Evolutionary conservation across 2,888 invertebrate species (phyloP).

Genomic region (Camponotus fellah): DNA sequence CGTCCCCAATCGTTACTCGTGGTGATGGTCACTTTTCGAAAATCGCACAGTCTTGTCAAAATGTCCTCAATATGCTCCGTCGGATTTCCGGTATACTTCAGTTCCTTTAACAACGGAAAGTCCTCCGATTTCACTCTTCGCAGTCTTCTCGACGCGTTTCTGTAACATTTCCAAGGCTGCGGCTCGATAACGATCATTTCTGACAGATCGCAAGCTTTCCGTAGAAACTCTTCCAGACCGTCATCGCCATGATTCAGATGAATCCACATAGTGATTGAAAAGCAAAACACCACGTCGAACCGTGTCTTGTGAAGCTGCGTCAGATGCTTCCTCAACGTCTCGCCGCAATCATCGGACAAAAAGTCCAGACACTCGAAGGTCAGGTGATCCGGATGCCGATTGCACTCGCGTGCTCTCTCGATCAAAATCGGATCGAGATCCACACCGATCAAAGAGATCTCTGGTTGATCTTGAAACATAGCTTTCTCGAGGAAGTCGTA

Average conservation of each 20-base stretch:
- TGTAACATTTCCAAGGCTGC: slow-evolving; percentile 95
- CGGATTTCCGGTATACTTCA: slow-evolving; percentile 89
- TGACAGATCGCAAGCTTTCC: slow-evolving; percentile 87
- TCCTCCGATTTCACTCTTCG: slow-evolving; percentile 88
- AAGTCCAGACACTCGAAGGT: slow-evolving; percentile 89
- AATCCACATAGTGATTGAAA: slow-evolving; percentile 97
- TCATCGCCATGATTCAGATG: slow-evolving; percentile 94
- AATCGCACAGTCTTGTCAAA: slow-evolving; percentile 85
- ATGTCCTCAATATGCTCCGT: slow-evolving; percentile 88
- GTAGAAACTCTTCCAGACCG: slow-evolving; percentile 90
- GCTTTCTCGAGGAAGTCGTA: slow-evolving; percentile 87
- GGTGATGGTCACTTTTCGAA: slow-evolving; percentile 88
- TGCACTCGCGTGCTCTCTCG: slow-evolving; percentile 88
- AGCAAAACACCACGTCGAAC: slow-evolving; percentile 92
- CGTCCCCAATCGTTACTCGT: slow-evolving; percentile 90
- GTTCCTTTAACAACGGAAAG: slow-evolving; percentile 88
- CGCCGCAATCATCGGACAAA: slow-evolving; percentile 85
- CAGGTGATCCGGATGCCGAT: slow-evolving; percentile 84
- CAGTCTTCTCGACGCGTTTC: slow-evolving; percentile 91
- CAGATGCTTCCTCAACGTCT: slow-evolving; percentile 87
- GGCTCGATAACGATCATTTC: slow-evolving; percentile 92
- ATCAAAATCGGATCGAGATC: slow-evolving; percentile 92
- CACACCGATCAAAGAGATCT: slow-evolving; percentile 88
- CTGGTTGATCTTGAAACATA: slow-evolving; percentile 82
- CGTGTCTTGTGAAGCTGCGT: slow-evolving; percentile 82